Evolutionary conservation across 2,113 vertebrate species (phyloP).

Genomic region (Sardina pilchardus): DNA sequence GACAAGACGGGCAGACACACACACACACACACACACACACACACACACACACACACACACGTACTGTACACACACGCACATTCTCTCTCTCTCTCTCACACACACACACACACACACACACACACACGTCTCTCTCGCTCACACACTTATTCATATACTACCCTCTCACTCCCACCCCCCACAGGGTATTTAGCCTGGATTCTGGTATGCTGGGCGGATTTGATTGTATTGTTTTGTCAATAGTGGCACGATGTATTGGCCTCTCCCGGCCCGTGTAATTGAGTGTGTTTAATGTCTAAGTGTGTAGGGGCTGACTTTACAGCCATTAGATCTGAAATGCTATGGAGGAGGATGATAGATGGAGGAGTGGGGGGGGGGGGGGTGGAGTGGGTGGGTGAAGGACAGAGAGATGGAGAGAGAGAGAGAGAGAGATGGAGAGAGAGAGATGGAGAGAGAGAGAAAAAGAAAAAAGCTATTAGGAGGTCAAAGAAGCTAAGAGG

Average conservation of each 20-base stretch:
- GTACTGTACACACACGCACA: background rate
- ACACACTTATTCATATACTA: too few relatives aligned
- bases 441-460: background rate
- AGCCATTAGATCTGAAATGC: background rate
- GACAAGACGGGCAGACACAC: background rate
- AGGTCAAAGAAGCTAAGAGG: background rate
- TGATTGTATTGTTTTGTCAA: conserved; percentile 1
- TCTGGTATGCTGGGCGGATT: background rate
- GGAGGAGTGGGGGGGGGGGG: background rate
- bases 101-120: background rate
- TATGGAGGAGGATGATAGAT: background rate
- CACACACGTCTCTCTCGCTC: too few relatives aligned
- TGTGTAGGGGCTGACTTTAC: background rate
- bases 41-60: background rate
- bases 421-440: background rate
- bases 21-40: background rate
- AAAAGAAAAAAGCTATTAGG: background rate
- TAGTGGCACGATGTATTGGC: background rate
- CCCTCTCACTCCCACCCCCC: background rate
- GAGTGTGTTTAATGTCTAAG: background rate
- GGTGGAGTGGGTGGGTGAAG: background rate
- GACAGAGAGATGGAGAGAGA: background rate
- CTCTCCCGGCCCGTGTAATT: background rate
- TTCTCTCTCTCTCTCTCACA: background rate
- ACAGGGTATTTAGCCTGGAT: background rate